Percentiles rank a stretch among this genome's conserved stretches.
Conservation (phyloP, 2,888 invertebrate genomes). For the Caenorhabditis wallacei region DNA sequence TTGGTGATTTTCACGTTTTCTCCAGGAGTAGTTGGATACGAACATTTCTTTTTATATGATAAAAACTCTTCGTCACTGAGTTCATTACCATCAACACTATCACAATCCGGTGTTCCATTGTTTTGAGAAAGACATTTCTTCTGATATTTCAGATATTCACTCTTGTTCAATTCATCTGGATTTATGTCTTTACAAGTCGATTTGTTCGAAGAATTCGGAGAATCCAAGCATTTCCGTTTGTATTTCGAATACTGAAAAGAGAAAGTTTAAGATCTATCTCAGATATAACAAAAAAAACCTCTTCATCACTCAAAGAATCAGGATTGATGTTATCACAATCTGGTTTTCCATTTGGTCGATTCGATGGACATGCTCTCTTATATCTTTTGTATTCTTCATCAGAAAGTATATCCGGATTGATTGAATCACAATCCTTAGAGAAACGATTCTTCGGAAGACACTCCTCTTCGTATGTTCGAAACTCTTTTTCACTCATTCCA, state of each 20-base stretch:
- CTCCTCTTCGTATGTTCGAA: not conserved
- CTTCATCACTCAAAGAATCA: not conserved
- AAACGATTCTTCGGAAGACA: not conserved
- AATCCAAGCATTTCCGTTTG: conserved; percentile 7
- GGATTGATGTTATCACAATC: not conserved
- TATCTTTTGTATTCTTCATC: not conserved
- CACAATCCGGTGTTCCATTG: conserved; percentile 22
- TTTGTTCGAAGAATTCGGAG: not conserved
- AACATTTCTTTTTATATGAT: conserved; percentile 29
- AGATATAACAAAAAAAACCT: not conserved
- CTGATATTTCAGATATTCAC: conserved; percentile 11
- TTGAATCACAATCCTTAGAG: not conserved
- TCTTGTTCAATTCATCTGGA: conserved; percentile 8
- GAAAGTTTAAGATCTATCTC: not conserved
- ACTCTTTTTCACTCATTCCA: not conserved
- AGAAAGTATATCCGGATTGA: not conserved
- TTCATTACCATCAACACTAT: conserved; percentile 17
- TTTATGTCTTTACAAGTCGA: not conserved
- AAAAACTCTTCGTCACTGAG: conserved; percentile 30
- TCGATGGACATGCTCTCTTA: not conserved
- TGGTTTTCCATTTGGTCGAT: not conserved
- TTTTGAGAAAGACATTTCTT: conserved; percentile 5
- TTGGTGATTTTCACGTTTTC: conserved; percentile 25
- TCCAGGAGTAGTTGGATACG: conserved; percentile 19
- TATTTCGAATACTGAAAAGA: conserved; percentile 11